Percentiles rank a stretch among this genome's conserved stretches.
These are phyloP conservation scores for Sebastes nivosus DNA, from an alignment of 2,797 vertebrate species.

Conservation along the genomic window DNA sequence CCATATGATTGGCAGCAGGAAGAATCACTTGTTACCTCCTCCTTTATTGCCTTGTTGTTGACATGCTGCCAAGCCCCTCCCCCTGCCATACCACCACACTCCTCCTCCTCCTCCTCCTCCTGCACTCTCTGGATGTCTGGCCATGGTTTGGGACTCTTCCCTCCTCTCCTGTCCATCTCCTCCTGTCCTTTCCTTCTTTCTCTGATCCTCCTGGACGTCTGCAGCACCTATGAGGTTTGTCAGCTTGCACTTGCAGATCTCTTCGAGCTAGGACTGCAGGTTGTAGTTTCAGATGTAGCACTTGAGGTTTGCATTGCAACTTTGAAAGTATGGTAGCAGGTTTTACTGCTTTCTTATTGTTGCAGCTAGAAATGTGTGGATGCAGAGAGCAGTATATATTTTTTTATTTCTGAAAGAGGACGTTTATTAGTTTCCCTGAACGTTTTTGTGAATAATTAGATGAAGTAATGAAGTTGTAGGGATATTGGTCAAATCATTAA, in stretches of 20 bases:
- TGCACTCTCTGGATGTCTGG: slow-evolving; percentile 46
- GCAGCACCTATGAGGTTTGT: slow-evolving; percentile 73
- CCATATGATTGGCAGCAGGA: slow-evolving; percentile 38
- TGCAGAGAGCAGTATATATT: background rate
- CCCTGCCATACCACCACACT: slow-evolving; percentile 16
- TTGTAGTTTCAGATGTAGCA: background rate
- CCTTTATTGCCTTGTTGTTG: slow-evolving; percentile 19
- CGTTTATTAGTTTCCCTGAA: background rate
- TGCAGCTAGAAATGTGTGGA: background rate
- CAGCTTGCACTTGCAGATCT: slow-evolving; percentile 27
- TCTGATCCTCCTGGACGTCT: slow-evolving; percentile 52
- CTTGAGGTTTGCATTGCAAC: background rate
- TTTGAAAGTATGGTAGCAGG: background rate
- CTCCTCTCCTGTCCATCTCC: slow-evolving; percentile 50
- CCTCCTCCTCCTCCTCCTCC: slow-evolving; percentile 10
- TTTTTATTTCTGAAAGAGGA: background rate
- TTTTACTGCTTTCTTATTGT: background rate
- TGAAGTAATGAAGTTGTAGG: background rate
- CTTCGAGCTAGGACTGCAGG: background rate
- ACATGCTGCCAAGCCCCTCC: slow-evolving; percentile 63
- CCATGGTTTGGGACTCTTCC: slow-evolving; percentile 43
- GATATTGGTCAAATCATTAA: background rate
- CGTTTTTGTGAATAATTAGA: background rate
- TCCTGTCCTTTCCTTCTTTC: slow-evolving; percentile 25
- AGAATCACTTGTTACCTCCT: slow-evolving; percentile 13